Conservation (phyloP, 2,113 vertebrate species). For the Okapia johnstoni region DNA sequence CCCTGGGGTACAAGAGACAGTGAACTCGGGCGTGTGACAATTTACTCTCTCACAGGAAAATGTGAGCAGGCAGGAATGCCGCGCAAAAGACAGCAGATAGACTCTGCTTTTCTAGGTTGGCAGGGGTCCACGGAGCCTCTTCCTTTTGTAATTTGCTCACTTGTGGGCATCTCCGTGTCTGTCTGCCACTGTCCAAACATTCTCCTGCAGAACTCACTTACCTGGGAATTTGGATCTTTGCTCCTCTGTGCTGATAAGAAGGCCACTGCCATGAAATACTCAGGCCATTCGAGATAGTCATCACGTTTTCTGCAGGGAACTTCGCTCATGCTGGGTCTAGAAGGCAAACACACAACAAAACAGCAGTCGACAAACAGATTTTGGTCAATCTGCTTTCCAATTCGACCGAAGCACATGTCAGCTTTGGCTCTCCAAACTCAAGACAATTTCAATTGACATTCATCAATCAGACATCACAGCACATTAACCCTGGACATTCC, state of each 20-base stretch:
- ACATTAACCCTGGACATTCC: neutral
- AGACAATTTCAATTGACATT: neutral
- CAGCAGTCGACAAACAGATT: neutral
- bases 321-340: constrained; percentile 70
- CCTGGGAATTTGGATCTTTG: constrained; percentile 98
- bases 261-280: constrained; percentile 98
- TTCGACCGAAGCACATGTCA: neutral
- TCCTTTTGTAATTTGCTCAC: neutral
- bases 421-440: neutral
- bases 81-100: neutral
- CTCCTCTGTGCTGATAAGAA: constrained; percentile 98
- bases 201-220: constrained; percentile 55
- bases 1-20: neutral
- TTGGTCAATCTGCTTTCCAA: neutral
- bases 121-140: neutral
- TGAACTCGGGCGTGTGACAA: neutral
- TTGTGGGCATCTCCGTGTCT: neutral
- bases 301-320: constrained; percentile 86
- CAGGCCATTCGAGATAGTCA: constrained; percentile 96
- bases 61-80: rapidly evolving
- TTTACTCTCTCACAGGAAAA: neutral
- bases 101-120: neutral
- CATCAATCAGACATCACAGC: neutral
- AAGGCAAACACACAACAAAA: neutral
- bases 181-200: neutral